Evolutionary conservation across 2,888 invertebrate species (phyloP), one percentile per base, ranked within the genome.

Genomic region (Morpho achilles): DNA sequence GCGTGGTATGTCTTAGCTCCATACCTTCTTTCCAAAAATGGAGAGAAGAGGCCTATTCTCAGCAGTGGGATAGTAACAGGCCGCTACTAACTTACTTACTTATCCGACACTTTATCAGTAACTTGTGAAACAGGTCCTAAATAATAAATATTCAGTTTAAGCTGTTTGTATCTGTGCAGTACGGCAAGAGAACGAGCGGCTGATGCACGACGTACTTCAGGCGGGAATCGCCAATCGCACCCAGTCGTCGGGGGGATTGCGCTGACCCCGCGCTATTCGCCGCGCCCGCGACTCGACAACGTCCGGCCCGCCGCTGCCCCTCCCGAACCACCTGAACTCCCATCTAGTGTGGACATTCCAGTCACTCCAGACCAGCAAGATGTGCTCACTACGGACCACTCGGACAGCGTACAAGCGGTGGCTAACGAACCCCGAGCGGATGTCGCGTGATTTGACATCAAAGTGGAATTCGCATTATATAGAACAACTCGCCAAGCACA

Each of bases 181-280:
- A 83, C 95, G 96, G 73, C 95, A 95, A 91, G 96, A 96, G 92
- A 96, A 96, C 91, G 96, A 96, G 91, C 95, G 96, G 86, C 92
- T 96, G 87, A 93, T 96, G 92, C 92, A 92, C 82, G 96, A 96
- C 87, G 95, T 94, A 72, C 91, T 94, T 81, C 94, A 94, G 86
- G 86, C 76, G 85, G 89, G 81, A 82, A 80, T 85, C 83, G 86
- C 84, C 82, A 91, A 91, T 88, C 90, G 87, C 88, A 89, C 90
- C 87, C 91, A 87, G 88, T 89, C 83, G 82, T 88, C 83, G 88
- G 85, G 71, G 83, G 90, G 71, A 88, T 88, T 77, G 86, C 89
- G 84, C 87, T 89, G 89, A 90, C 90, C 77, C 90, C 89, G 84
- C 88, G 89, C 80, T 90, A 90, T 69, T 87, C 90, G 74, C 89